Percentiles rank a stretch among this genome's conserved stretches.
phyloP scores from a whole-genome alignment of 2,113 vertebrate species.

The Struthidea cinerea region DNA sequence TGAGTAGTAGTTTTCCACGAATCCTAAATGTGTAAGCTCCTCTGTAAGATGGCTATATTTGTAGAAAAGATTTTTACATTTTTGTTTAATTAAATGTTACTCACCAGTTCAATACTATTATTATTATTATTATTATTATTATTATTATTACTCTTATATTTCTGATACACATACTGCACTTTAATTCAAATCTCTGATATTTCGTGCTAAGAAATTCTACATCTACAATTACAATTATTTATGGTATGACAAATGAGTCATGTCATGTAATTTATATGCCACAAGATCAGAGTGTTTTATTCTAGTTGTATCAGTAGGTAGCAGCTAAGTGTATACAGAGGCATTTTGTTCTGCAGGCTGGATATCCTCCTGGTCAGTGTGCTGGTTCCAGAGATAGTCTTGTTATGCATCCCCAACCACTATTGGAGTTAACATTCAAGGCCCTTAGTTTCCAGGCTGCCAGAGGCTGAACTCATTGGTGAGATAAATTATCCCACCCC shows the following conservation, averaged over 20 bases:
- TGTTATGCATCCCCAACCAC: background rate
- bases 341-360: background rate
- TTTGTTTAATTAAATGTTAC: background rate
- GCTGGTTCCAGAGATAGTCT: background rate
- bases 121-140: background rate
- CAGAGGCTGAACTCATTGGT: background rate
- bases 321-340: background rate
- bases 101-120: background rate
- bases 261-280: background rate
- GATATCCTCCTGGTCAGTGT: background rate
- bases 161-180: background rate
- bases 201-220: background rate
- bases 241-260: background rate
- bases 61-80: background rate
- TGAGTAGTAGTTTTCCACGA: background rate
- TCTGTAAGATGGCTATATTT: background rate
- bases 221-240: background rate
- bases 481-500: constrained; percentile 2
- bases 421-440: background rate
- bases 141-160: background rate
- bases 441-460: background rate
- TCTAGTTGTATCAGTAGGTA: background rate
- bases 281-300: background rate
- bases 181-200: background rate
- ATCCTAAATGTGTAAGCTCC: background rate